Conservation (phyloP, 2,888 invertebrate species). For the Ennomos fuscantarius region DNA sequence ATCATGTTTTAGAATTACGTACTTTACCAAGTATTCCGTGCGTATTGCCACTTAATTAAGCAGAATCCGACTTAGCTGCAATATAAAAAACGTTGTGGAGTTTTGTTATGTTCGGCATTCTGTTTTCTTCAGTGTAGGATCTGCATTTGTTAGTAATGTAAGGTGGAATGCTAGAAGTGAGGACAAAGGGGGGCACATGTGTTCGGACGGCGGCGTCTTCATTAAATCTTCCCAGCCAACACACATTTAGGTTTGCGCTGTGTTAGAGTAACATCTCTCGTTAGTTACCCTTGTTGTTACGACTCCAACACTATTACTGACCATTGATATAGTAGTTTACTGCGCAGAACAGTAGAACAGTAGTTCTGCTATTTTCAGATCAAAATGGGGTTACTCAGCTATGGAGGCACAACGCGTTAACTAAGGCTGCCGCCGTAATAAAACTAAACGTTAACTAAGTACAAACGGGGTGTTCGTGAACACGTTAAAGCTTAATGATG, state of each 20-base stretch:
- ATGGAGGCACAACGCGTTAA: constrained; percentile 40
- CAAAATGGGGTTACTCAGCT: constrained; percentile 38
- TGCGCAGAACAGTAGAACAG: too few species aligned
- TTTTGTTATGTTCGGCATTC: too few species aligned
- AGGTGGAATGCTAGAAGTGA: constrained; percentile 28
- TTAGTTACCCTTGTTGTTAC: constrained; percentile 68
- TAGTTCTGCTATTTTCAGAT: constrained; percentile 40
- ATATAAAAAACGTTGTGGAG: too few species aligned
- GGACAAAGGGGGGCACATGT: constrained; percentile 45
- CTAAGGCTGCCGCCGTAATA: constrained; percentile 52
- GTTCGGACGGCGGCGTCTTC: constrained; percentile 46
- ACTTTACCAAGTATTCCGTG: too few species aligned
- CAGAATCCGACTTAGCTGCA: too few species aligned
- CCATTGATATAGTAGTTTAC: constrained; percentile 54
- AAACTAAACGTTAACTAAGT: constrained; percentile 65
- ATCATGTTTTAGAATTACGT: too few species aligned
- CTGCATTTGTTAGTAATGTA: constrained; percentile 26
- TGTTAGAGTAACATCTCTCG: constrained; percentile 71
- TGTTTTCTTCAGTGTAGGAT: too few species aligned
- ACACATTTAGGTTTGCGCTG: constrained; percentile 58
- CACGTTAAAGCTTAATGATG: constrained; percentile 55
- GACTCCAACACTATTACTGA: constrained; percentile 65
- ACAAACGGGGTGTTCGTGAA: constrained; percentile 62
- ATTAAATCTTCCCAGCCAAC: constrained; percentile 62
- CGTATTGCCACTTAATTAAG: too few species aligned